Evolutionary conservation across 30 jellyfish, hydroid and myxozoan species (phyloP).

Genomic region (Nemopilema nomurai): DNA sequence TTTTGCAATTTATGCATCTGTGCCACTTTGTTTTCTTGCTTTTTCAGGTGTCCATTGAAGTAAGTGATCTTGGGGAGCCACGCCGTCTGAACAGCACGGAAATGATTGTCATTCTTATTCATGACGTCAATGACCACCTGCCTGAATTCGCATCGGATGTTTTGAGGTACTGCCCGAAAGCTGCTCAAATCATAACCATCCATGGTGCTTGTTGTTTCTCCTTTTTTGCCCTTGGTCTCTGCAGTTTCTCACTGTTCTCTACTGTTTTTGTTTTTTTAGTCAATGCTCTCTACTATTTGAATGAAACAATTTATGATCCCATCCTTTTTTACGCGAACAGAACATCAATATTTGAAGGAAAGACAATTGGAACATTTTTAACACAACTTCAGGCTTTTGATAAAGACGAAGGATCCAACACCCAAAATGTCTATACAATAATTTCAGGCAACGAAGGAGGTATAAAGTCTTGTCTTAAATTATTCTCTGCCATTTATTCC

Average conservation of each 20-base stretch:
- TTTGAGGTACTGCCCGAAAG: slow-evolving; percentile 12
- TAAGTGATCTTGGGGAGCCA: slow-evolving; percentile 56
- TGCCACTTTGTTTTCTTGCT: background rate
- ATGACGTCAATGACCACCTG: slow-evolving; percentile 83
- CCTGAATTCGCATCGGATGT: slow-evolving; percentile 59
- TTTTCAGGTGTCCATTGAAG: slow-evolving; percentile 55
- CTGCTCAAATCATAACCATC: too few species aligned
- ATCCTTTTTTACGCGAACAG: background rate
- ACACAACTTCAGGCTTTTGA: slow-evolving; percentile 49
- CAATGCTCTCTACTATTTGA: background rate
- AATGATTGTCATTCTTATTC: slow-evolving; percentile 7
- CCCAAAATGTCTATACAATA: slow-evolving; percentile 28
- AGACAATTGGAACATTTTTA: slow-evolving; percentile 30
- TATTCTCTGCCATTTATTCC: background rate
- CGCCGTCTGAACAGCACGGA: slow-evolving; percentile 55
- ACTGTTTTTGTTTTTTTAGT: background rate
- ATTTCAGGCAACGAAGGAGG: slow-evolving; percentile 53
- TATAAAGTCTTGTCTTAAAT: background rate
- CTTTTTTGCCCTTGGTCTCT: too few species aligned
- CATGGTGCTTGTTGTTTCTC: background rate
- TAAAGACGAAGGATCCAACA: slow-evolving; percentile 62
- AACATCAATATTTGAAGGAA: slow-evolving; percentile 43
- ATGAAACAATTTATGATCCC: too few species aligned
- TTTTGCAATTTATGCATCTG: too few species aligned
- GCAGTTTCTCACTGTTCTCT: too few species aligned